phyloP scores from a whole-genome alignment of 2,113 vertebrate genomes.

The Epinephelus lanceolatus region DNA sequence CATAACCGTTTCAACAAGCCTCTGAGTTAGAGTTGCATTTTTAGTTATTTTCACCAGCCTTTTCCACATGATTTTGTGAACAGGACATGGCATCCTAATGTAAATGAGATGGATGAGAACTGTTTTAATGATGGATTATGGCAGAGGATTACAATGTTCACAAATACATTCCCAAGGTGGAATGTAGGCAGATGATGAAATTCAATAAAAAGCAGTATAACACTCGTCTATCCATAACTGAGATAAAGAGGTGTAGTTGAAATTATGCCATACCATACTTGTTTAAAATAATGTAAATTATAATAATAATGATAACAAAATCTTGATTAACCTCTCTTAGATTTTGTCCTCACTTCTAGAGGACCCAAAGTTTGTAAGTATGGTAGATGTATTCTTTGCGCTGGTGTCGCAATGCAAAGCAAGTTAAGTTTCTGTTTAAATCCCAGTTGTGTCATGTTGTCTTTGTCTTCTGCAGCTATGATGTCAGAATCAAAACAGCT shows the following conservation, averaged over 20 bases:
- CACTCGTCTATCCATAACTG: not conserved
- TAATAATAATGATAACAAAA: no score
- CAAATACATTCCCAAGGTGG: not conserved
- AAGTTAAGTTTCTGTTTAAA: not conserved
- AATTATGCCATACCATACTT: not conserved
- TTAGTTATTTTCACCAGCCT: not conserved
- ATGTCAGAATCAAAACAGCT: not conserved
- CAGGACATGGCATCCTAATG: not conserved
- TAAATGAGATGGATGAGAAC: slow-evolving; percentile 4
- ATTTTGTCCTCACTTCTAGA: not conserved
- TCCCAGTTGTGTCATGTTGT: not conserved
- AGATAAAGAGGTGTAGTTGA: not conserved
- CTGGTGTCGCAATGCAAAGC: not conserved
- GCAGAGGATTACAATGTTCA: slow-evolving; percentile 3
- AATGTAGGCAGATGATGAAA: slow-evolving; percentile 5
- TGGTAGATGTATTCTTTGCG: not conserved
- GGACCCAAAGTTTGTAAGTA: not conserved
- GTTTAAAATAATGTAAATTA: not conserved
- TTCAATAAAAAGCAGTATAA: not conserved
- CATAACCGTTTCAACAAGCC: not conserved
- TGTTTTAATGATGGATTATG: not conserved
- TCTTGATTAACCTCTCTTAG: not conserved
- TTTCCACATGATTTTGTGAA: not conserved
- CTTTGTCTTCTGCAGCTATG: not conserved
- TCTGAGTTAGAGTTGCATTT: not conserved